These are phyloP conservation scores for Hippocampus mohnikei DNA, from an alignment of 2,113 vertebrate genomes.

Conservation along the genomic window DNA sequence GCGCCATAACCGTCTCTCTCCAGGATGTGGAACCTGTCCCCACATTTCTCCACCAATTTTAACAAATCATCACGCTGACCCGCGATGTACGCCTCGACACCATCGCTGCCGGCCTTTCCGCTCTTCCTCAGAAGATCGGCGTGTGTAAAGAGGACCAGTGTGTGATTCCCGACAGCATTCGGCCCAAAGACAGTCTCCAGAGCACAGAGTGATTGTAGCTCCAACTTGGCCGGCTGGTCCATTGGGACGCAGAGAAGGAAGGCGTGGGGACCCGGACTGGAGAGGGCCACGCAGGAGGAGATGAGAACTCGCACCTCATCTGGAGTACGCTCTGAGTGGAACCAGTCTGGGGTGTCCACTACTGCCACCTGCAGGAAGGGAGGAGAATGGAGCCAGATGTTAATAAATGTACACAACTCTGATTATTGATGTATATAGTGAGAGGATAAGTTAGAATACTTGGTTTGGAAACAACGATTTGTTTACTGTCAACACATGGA, in stretches of 20 bases:
- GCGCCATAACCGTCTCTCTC: slow-evolving; percentile 15
- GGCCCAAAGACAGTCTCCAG: slow-evolving; percentile 61
- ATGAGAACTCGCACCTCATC: slow-evolving; percentile 65
- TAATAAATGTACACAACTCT: neutral
- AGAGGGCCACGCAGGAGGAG: slow-evolving; percentile 64
- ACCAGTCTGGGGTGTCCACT: slow-evolving; percentile 75
- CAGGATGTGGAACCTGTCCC: slow-evolving; percentile 71
- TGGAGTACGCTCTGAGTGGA: slow-evolving; percentile 53
- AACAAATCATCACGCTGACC: slow-evolving; percentile 61
- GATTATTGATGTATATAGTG: too few relatives aligned
- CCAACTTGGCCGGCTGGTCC: slow-evolving; percentile 56
- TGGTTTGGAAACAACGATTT: too few relatives aligned
- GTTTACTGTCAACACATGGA: too few relatives aligned
- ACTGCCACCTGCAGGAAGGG: slow-evolving; percentile 63
- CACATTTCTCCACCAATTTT: slow-evolving; percentile 68
- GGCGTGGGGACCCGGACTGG: slow-evolving; percentile 70
- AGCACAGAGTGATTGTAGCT: slow-evolving; percentile 52
- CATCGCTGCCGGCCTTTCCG: slow-evolving; percentile 3
- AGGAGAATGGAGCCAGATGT: neutral
- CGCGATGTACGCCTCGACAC: slow-evolving; percentile 66
- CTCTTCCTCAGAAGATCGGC: slow-evolving; percentile 50
- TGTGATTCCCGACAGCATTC: slow-evolving; percentile 45
- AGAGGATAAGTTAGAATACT: too few relatives aligned
- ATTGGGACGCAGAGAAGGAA: slow-evolving; percentile 75
- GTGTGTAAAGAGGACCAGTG: slow-evolving; percentile 69